Conservation (phyloP, 1,140 invertebrate genomes). For the Magallana gigas region DNA sequence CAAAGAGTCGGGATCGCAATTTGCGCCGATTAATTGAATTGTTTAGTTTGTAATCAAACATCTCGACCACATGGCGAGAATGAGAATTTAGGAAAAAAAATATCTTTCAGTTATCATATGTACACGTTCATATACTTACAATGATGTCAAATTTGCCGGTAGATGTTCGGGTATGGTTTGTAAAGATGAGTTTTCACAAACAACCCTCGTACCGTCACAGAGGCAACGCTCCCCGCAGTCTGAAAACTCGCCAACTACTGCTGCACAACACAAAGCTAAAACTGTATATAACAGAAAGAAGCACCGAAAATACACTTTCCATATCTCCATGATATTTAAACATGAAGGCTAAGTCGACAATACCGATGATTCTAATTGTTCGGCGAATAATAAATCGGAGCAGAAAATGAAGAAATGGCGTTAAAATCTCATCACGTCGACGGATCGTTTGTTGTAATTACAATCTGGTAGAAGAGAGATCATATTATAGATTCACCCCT, state of each 20-base stretch:
- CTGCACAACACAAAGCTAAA: background rate
- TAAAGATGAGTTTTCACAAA: background rate
- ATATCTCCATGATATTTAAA: background rate
- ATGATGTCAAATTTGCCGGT: background rate
- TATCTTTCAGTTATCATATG: too few species aligned
- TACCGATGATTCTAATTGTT: background rate
- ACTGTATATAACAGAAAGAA: background rate
- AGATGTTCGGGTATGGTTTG: background rate
- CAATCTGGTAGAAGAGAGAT: background rate
- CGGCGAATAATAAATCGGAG: background rate
- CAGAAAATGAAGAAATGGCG: background rate
- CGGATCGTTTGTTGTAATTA: background rate
- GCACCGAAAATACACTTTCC: background rate
- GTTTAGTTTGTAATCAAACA: too few species aligned
- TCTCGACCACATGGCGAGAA: too few species aligned
- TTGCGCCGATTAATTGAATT: too few species aligned
- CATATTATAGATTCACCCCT: slow-evolving; percentile 5
- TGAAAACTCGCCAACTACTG: background rate
- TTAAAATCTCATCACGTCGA: background rate
- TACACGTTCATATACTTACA: background rate
- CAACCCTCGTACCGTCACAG: background rate
- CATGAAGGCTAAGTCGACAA: background rate
- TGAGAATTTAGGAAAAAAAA: too few species aligned
- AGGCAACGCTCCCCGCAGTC: background rate
- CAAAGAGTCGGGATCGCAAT: too few species aligned